Conservation (phyloP, 2,888 invertebrate species). For the Hipparchia sbordonii region DNA sequence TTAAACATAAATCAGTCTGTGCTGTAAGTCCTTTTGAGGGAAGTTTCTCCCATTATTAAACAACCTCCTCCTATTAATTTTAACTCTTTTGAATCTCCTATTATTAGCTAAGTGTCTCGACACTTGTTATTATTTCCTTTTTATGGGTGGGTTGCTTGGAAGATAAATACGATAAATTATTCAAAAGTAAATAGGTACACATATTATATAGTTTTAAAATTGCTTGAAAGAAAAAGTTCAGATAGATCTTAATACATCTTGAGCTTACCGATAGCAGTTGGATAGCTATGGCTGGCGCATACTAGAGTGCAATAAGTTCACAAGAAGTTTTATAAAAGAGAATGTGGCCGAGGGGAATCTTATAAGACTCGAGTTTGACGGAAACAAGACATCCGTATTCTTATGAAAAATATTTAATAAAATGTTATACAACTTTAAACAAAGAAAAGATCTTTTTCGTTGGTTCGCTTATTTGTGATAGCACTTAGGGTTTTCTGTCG, state of each 20-base stretch:
- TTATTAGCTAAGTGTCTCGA: not conserved
- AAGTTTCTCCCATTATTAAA: too few species aligned
- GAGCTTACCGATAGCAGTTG: not conserved
- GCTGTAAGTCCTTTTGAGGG: too few species aligned
- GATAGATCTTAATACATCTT: constrained; percentile 4
- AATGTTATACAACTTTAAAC: not conserved
- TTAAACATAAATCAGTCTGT: too few species aligned
- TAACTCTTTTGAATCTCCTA: too few species aligned
- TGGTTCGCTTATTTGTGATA: not conserved
- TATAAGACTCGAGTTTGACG: not conserved
- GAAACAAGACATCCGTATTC: not conserved
- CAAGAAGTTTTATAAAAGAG: constrained; percentile 5
- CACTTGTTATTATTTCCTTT: not conserved
- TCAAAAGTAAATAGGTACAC: not conserved
- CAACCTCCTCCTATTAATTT: too few species aligned
- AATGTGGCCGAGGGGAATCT: not conserved
- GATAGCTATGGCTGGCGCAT: too few species aligned
- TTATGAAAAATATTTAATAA: not conserved
- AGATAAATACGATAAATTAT: not conserved
- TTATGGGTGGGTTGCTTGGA: too few species aligned
- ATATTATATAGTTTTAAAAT: not conserved
- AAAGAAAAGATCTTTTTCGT: not conserved
- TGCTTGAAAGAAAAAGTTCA: constrained; percentile 7
- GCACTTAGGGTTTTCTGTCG: not conserved
- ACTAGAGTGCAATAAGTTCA: not conserved